Base-by-base conservation (phyloP, 2,888 invertebrate species). In the Meandrusa payeni region DNA sequence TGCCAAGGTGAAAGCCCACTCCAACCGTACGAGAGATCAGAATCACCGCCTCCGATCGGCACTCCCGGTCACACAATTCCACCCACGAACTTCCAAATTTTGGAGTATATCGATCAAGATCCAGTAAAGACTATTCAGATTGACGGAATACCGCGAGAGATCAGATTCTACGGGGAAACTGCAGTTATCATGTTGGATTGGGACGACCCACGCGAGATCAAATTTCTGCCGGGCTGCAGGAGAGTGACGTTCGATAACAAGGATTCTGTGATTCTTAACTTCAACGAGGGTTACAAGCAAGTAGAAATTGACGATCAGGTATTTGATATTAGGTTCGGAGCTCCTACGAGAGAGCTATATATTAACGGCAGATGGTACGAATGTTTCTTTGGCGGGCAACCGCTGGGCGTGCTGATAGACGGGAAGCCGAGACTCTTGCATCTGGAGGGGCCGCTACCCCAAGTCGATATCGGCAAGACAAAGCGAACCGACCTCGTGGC, bases 321-420 rank as follows among this genome's bases (percentile, higher is more conserved):
- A 2, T 94, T 94, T 69, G 91, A 93, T 48, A 93, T 98, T 22
- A 91, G 94, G 55, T 93, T 98, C 54, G 98, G 98, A 7, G 95
- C 95, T 5, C 97, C 97, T 0, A 96, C 97, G 0, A 90, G 97
- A 39, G 98, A 98, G 65, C 82, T 99, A 20, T 95, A 93, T 61
- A 93, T 99, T 32, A 96, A 99, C 69, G 94, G 94, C 4, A 89
- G 93, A 47, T 95, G 95, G 89, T 97, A 93, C 72, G 97, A 97
- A 69, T 95, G 97, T 59, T 95, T 94, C 74, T 99, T 99, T 71
- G 97, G 95, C 19, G 97, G 97, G 1, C 93, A 95, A 29, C 93
- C 96, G 0, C 90, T 96, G 32, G 91, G 92, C 1, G 93, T 97
- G 5, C 92, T 94, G 27, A 89, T 98, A 22, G 93, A 94, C 44